Conservation (phyloP, 2,797 vertebrate genomes). For the Intellagama lesueurii region DNA sequence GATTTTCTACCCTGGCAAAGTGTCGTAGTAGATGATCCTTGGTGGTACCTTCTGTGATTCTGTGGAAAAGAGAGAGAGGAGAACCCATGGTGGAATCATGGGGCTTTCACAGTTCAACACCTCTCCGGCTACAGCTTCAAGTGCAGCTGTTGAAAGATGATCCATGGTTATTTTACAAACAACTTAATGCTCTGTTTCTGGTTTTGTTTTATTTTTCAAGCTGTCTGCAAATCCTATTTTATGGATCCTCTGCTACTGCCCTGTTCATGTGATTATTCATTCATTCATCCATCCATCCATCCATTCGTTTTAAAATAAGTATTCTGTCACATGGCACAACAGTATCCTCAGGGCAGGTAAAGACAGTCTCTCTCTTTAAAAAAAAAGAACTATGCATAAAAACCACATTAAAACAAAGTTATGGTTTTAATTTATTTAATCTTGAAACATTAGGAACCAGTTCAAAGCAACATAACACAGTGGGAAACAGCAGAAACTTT, state of each 20-base stretch:
- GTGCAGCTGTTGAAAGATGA: background rate
- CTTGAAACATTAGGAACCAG: background rate
- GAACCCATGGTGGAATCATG: no score
- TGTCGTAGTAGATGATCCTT: no score
- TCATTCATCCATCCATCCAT: no score
- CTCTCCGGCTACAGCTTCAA: background rate
- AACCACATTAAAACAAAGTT: background rate
- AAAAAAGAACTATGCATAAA: background rate
- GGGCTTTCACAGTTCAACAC: background rate
- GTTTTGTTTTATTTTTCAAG: no score
- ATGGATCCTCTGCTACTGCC: background rate
- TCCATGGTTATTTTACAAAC: background rate
- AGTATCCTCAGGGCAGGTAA: background rate
- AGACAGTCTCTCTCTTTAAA: background rate
- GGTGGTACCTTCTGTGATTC: no score
- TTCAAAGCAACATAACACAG: background rate
- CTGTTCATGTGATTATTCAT: background rate
- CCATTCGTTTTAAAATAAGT: background rate
- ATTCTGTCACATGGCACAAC: background rate
- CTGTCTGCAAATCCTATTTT: background rate
- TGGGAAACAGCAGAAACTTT: background rate
- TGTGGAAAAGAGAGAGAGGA: no score
- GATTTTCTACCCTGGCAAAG: no score
- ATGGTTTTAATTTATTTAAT: conserved; percentile 32
- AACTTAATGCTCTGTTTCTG: no score